A percentile compares a stretch with the other conserved stretches of the same genome.
These are phyloP conservation scores for Rhizoglyphus robini DNA, from an alignment of 1,140 invertebrate species.

Conservation along the genomic window DNA sequence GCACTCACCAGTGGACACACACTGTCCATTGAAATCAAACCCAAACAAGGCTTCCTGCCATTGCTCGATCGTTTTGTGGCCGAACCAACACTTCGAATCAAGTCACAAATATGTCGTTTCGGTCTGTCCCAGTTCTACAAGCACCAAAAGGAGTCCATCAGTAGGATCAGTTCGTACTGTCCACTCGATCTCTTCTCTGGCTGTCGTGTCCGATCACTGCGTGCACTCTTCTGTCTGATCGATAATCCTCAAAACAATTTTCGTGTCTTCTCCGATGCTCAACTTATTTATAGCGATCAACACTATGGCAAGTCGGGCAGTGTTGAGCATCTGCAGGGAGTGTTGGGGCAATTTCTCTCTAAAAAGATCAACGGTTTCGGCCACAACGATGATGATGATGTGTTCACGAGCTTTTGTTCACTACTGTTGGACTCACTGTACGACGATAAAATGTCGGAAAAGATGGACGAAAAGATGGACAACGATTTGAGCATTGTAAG, in stretches of 20 bases:
- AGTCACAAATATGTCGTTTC: constrained; percentile 24
- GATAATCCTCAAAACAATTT: constrained; percentile 29
- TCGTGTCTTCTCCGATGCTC: constrained; percentile 25
- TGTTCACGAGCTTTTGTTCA: not conserved
- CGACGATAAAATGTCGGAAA: not conserved
- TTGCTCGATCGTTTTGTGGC: not conserved
- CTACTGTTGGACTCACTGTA: not conserved
- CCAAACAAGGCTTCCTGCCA: constrained; percentile 28
- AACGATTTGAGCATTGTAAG: constrained; percentile 14
- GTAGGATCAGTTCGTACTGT: constrained; percentile 26
- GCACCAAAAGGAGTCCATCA: constrained; percentile 21
- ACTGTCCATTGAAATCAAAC: constrained; percentile 21
- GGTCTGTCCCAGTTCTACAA: constrained; percentile 26
- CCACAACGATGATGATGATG: not conserved
- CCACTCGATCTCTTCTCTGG: constrained; percentile 29
- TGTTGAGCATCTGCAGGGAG: not conserved
- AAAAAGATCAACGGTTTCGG: not conserved
- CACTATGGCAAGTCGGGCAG: not conserved
- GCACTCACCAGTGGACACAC: not conserved
- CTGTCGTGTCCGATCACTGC: constrained; percentile 20
- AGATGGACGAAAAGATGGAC: not conserved
- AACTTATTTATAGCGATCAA: constrained; percentile 25
- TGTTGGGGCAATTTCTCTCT: not conserved
- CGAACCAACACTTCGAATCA: constrained; percentile 2
- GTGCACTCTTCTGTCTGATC: constrained; percentile 23